Base-by-base conservation (phyloP, 2,797 vertebrate genomes). In the Acipenser oxyrinchus region DNA sequence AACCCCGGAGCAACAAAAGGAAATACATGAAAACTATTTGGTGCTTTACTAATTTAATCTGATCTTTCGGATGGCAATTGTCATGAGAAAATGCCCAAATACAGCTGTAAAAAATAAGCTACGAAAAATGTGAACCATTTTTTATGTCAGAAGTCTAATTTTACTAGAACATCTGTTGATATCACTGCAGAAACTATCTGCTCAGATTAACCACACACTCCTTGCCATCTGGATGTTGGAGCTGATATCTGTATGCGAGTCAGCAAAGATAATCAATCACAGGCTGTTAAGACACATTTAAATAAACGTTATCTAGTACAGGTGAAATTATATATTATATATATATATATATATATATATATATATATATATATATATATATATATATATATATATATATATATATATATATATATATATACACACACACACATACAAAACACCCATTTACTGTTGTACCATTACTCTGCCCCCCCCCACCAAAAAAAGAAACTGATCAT, bases 161-260 rank as follows among this genome's bases (percentile, higher is more conserved):
- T 87, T 88, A 88, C 83, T 84, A 82, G 78, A 84, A 84, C 88
- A 90, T 90, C 88, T 91, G 87, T 82, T 87, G 79, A 58, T 12
- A 58, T 58, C 13, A 58, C 55, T 58, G 55, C 7, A 12, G 12
- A 58, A 58, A 13, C 3, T 58, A 58, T 58, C 55, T 58, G 55
- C 12, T 58, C n/a, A 58, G 55, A 58, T n/a, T 58, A 58, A 58
- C 55, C 55, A 58, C 55, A 58, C 55, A 58, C 55, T 58, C 55
- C 55, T 58, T 13, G 10, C 55, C 87, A 87, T 88, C 84, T 89
- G 88, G 84, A 83, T 48, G 7, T 8, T n/a, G 12, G 11, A 58
- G 55, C 55, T 58, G 55, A 58, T 58, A 58, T 58, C 55, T 58
- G 2, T 58, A n/a, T 13, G 55, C 55, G 11, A 58, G 55, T 7